Evolutionary conservation across 2,888 invertebrate genomes (phyloP), one percentile per base, ranked within the genome.

Genomic region (Leptarthrus brevirostris): DNA sequence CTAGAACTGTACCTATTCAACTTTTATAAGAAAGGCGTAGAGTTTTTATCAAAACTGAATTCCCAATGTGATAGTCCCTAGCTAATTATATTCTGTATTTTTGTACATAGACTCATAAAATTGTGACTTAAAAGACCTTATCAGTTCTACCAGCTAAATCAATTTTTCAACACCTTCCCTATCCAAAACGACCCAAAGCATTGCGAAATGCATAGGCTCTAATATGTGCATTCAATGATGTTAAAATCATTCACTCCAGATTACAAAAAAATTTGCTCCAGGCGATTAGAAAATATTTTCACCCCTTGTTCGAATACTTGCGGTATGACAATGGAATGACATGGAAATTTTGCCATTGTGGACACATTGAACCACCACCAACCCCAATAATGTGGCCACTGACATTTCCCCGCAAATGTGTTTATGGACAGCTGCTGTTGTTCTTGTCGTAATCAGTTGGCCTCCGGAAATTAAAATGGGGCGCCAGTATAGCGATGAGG

Each of bases 391-490:
- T 49, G 52, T 69, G 22, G 36, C 70, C 70, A 34, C 54, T 75
- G 73, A 75, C 73, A 75, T 75, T 75, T 75, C 58, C 61, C 73
- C 47, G 71, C 72, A 72, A 75, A 72, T 74, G 72, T 74, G 74
- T 71, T 74, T 74, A 74, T 66, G 72, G 72, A 74, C 75, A 75
- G 75, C 75, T 75, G 75, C 75, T 75, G 75, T 75, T 75, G 73
- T 75, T 75, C 71, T 75, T 75, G 74, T 74, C 74, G 74, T 75
- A 72, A 73, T 74, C 71, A 75, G 74, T 75, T 75, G 73, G 75
- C 75, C 75, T 74, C 71, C 73, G 74, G 75, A 75, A 75, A 75
- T 72, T 75, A 66, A 75, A 75, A 75, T 70, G 49, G 66, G 66
- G 66, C 66, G 66, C 66, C 47, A 14, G 47, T 47, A 16, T 47